Evolutionary conservation across 2,888 invertebrate species (phyloP).

Genomic region (Silvanus unidentatus): DNA sequence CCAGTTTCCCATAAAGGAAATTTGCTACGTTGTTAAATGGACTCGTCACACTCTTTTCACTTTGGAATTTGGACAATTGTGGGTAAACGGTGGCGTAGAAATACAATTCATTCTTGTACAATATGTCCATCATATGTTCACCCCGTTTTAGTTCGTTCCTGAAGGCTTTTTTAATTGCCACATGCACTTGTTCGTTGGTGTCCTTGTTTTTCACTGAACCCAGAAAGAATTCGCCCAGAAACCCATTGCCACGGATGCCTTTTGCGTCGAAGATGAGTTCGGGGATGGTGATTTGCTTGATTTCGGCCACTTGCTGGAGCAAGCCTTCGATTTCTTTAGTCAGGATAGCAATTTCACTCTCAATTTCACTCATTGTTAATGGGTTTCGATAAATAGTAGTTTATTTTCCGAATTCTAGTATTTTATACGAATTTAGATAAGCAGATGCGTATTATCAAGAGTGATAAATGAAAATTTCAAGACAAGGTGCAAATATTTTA

Average conservation of each 20-base stretch:
- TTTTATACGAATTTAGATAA: too few relatives aligned
- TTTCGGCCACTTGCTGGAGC: conserved; percentile 1
- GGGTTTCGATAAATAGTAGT: too few relatives aligned
- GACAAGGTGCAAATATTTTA: too few relatives aligned
- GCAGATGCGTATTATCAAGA: too few relatives aligned
- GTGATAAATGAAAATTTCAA: too few relatives aligned
- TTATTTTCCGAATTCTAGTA: too few relatives aligned
- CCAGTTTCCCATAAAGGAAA: not conserved
- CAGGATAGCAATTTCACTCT: too few relatives aligned
- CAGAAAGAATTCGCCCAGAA: conserved; percentile 8
- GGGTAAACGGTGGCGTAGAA: conserved; percentile 30
- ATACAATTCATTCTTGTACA: conserved; percentile 23
- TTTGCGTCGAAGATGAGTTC: conserved; percentile 3
- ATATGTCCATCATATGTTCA: not conserved
- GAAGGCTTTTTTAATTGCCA: conserved; percentile 11
- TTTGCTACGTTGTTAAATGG: not conserved
- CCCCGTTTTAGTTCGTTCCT: conserved; percentile 5
- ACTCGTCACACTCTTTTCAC: conserved; percentile 3
- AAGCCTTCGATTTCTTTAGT: too few relatives aligned
- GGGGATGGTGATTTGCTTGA: conserved; percentile 4
- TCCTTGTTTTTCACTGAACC: conserved; percentile 5
- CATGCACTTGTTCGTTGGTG: conserved; percentile 2
- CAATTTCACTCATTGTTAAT: too few relatives aligned
- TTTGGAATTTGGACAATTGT: conserved; percentile 19
- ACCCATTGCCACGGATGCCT: conserved; percentile 7